Evolutionary conservation across 2,888 invertebrate genomes (phyloP).

Genomic region (Eupithecia abbreviata): DNA sequence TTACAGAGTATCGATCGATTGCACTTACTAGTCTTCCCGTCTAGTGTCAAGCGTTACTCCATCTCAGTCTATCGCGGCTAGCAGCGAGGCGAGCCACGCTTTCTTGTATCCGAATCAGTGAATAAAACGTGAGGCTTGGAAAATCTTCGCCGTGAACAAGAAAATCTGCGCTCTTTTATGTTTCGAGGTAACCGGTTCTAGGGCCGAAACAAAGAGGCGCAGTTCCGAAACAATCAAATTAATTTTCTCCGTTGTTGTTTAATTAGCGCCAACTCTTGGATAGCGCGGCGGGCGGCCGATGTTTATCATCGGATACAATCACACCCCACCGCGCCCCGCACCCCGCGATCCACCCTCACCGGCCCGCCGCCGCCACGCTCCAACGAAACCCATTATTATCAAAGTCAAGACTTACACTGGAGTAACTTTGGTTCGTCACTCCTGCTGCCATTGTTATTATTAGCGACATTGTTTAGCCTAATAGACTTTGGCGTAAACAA

Average conservation of each 20-base stretch:
- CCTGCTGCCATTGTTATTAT: conserved; percentile 76
- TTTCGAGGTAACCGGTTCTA: conserved; percentile 74
- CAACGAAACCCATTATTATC: conserved; percentile 80
- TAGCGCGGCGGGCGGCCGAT: conserved; percentile 79
- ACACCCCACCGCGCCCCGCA: conserved; percentile 55
- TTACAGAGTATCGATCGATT: conserved; percentile 57
- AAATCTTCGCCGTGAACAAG: conserved; percentile 54
- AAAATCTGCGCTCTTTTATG: conserved; percentile 66
- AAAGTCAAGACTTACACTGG: conserved; percentile 78
- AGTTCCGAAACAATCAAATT: conserved; percentile 82
- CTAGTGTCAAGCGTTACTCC: conserved; percentile 65
- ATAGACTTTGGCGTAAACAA: conserved; percentile 74
- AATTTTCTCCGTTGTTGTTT: conserved; percentile 83
- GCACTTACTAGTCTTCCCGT: conserved; percentile 70
- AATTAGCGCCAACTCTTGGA: conserved; percentile 81
- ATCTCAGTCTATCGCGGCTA: conserved; percentile 62
- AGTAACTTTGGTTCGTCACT: conserved; percentile 82
- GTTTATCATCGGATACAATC: conserved; percentile 83
- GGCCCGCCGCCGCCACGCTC: conserved; percentile 57
- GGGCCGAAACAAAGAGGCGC: conserved; percentile 75
- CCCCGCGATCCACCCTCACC: conserved; percentile 51
- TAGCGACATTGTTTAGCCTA: conserved; percentile 75
- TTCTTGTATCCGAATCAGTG: conserved; percentile 45
- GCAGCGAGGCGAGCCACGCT: conserved; percentile 59
- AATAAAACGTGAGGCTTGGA: conserved; percentile 57